Evolutionary conservation across 2,888 invertebrate genomes (phyloP).

Genomic region (Biston stratarius): DNA sequence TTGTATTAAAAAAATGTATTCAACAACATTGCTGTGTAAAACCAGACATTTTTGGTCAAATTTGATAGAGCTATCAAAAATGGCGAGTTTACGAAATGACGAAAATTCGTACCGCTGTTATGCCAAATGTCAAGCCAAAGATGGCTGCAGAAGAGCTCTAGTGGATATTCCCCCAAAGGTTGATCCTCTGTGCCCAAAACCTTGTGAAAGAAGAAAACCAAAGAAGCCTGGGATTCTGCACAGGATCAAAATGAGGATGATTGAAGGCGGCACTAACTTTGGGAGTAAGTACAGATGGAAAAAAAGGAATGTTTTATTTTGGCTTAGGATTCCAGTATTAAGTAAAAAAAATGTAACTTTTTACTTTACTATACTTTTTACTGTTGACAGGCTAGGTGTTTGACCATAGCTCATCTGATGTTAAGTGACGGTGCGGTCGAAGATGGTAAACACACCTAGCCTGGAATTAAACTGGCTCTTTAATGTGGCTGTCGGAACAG

Average conservation of each 20-base stretch:
- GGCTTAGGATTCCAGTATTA: too few species aligned
- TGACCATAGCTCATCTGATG: too few species aligned
- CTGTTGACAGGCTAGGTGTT: too few species aligned
- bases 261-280: slow-evolving; percentile 80
- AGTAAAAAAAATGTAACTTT: too few species aligned
- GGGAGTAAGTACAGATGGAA: slow-evolving; percentile 65
- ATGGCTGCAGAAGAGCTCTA: slow-evolving; percentile 65
- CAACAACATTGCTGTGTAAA: slow-evolving; percentile 46
- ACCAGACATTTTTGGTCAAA: slow-evolving; percentile 53
- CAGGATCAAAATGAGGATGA: slow-evolving; percentile 70
- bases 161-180: slow-evolving; percentile 65
- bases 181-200: slow-evolving; percentile 62
- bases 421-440: too few species aligned
- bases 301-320: background rate
- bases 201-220: slow-evolving; percentile 60
- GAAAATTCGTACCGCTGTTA: slow-evolving; percentile 51
- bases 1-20: slow-evolving; percentile 45
- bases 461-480: too few species aligned
- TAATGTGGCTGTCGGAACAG: too few species aligned
- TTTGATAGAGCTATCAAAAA: slow-evolving; percentile 44
- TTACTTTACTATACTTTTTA: too few species aligned
- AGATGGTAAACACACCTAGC: too few species aligned
- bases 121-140: slow-evolving; percentile 50
- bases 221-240: slow-evolving; percentile 71
- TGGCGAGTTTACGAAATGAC: slow-evolving; percentile 38